phyloP scores from a whole-genome alignment of 2,797 vertebrate species.

The Eulemur albifrons region DNA sequence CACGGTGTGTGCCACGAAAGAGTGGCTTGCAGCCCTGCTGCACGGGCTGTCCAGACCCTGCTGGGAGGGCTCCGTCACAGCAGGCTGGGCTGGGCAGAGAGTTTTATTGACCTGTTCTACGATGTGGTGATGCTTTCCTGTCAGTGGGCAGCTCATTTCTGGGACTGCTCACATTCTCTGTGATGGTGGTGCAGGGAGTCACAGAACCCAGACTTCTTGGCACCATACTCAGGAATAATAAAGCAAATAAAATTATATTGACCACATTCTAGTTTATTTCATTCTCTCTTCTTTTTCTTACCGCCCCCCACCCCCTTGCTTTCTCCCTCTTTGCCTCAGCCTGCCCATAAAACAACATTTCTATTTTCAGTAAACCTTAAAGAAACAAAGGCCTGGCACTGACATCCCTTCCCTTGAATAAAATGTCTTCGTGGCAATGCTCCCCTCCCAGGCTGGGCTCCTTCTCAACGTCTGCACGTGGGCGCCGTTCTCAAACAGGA shows the following conservation, averaged over 20 bases:
- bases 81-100: slow-evolving; percentile 18
- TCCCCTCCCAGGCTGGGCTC: background rate
- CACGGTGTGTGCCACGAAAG: background rate
- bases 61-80: slow-evolving; percentile 43
- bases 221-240: slow-evolving; percentile 73
- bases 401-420: background rate
- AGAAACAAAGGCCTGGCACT: background rate
- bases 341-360: slow-evolving; percentile 49
- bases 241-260: slow-evolving; percentile 75
- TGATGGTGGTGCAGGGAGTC: slow-evolving; percentile 56
- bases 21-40: background rate
- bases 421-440: background rate
- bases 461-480: background rate
- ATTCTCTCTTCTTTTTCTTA: background rate
- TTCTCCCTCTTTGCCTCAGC: slow-evolving; percentile 25
- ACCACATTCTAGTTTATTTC: slow-evolving; percentile 64
- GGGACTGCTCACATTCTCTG: slow-evolving; percentile 59
- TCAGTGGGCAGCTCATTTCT: slow-evolving; percentile 46
- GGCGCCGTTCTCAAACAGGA: background rate
- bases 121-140: slow-evolving; percentile 41
- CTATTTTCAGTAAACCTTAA: slow-evolving; percentile 29
- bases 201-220: slow-evolving; percentile 64
- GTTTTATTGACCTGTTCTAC: slow-evolving; percentile 46
- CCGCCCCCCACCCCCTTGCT: background rate
- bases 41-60: background rate